A percentile compares a stretch with the other conserved stretches of the same genome.
phyloP scores from a whole-genome alignment of 2,888 invertebrate genomes.

The Drosophila anomalipes region DNA sequence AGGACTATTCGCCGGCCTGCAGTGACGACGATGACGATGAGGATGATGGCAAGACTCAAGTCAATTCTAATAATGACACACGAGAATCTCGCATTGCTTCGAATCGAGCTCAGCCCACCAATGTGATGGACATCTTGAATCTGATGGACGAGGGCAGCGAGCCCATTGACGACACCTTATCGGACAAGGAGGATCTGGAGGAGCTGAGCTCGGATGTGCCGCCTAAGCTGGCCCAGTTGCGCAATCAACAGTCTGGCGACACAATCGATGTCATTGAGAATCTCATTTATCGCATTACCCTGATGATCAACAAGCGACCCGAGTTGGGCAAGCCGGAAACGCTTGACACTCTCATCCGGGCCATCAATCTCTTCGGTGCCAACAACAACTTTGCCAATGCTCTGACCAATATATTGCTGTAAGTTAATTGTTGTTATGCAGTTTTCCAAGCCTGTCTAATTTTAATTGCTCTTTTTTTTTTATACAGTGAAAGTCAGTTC shows the following conservation, averaged over 20 bases:
- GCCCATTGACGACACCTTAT: slow-evolving; percentile 80
- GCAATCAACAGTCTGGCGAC: slow-evolving; percentile 63
- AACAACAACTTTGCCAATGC: slow-evolving; percentile 82
- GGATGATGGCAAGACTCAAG: slow-evolving; percentile 57
- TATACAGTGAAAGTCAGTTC: slow-evolving; percentile 83
- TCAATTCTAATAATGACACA: slow-evolving; percentile 36
- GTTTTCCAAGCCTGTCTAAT: neutral
- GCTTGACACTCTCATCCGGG: slow-evolving; percentile 81
- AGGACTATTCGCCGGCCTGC: slow-evolving; percentile 85
- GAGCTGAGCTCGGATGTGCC: slow-evolving; percentile 79
- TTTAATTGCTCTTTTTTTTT: rapidly evolving
- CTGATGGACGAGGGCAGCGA: slow-evolving; percentile 81
- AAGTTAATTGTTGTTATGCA: slow-evolving; percentile 33
- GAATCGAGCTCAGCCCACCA: slow-evolving; percentile 63
- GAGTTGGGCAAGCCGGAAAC: slow-evolving; percentile 84
- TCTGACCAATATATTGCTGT: slow-evolving; percentile 84
- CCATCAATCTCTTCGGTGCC: slow-evolving; percentile 83
- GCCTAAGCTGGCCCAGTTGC: slow-evolving; percentile 67
- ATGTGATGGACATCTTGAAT: slow-evolving; percentile 82
- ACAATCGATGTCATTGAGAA: slow-evolving; percentile 84
- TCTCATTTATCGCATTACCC: slow-evolving; percentile 81
- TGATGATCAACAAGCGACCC: slow-evolving; percentile 80
- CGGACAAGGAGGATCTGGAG: slow-evolving; percentile 84
- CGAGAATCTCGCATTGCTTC: slow-evolving; percentile 60
- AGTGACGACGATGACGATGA: slow-evolving; percentile 85